Evolutionary conservation across 2,113 vertebrate genomes (phyloP).

Genomic region (Gambusia affinis): DNA sequence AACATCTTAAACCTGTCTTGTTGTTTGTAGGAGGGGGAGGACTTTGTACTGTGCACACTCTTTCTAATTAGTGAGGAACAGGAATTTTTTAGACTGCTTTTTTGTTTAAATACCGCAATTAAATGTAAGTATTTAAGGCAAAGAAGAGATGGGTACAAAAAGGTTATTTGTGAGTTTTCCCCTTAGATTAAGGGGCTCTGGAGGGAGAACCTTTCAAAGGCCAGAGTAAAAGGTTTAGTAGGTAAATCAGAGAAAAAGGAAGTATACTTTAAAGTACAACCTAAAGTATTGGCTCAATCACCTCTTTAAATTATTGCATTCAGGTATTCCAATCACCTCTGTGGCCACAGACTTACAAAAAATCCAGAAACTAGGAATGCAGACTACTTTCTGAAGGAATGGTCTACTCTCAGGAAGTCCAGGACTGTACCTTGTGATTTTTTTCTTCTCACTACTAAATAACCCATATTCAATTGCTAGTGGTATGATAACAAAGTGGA

Average conservation of each 20-base stretch:
- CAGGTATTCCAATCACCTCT: too few relatives aligned
- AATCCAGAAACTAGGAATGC: too few relatives aligned
- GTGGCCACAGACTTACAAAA: too few relatives aligned
- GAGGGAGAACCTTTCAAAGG: neutral
- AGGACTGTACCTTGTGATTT: too few relatives aligned
- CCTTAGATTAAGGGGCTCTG: neutral
- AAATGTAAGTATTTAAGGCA: neutral
- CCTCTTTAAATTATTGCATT: neutral
- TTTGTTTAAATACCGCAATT: slow-evolving; percentile 8
- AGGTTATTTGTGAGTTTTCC: neutral
- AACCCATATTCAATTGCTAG: too few relatives aligned
- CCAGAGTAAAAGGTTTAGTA: neutral
- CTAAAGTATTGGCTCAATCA: neutral
- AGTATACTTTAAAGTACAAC: neutral
- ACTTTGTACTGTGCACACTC: slow-evolving; percentile 55
- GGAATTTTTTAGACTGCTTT: slow-evolving; percentile 23
- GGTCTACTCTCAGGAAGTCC: too few relatives aligned
- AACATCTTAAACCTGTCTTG: slow-evolving; percentile 75
- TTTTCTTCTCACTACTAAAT: too few relatives aligned
- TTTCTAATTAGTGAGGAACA: slow-evolving; percentile 59
- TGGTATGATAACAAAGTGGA: too few relatives aligned
- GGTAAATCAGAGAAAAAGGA: neutral
- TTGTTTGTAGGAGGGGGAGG: slow-evolving; percentile 57
- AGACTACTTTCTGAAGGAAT: too few relatives aligned
- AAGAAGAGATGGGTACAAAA: neutral